Percentiles rank a stretch among this genome's conserved stretches.
phyloP scores from a whole-genome alignment of 1,140 invertebrate species.

The Magallana gigas region DNA sequence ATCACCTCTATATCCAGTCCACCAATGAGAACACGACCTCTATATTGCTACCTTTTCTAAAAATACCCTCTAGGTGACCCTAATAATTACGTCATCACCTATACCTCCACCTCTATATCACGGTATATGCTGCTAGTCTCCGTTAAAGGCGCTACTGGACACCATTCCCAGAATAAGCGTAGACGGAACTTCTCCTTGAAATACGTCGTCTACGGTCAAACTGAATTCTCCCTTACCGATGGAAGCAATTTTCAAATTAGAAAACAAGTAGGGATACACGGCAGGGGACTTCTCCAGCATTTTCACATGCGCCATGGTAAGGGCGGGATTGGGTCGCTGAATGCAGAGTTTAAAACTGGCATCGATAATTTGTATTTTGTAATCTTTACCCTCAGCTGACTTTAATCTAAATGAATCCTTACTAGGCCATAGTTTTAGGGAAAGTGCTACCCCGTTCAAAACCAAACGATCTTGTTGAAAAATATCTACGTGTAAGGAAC shows the following conservation, averaged over 20 bases:
- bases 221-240: conserved; percentile 46
- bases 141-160: conserved; percentile 43
- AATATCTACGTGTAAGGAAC: not conserved
- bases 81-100: too few relatives aligned
- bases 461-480: too few relatives aligned
- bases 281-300: conserved; percentile 25
- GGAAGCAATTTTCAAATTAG: conserved; percentile 49
- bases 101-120: too few relatives aligned
- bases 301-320: conserved; percentile 45
- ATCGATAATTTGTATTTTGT: conserved; percentile 41
- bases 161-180: too few relatives aligned
- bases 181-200: conserved; percentile 52
- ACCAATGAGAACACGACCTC: too few relatives aligned
- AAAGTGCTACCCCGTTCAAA: not conserved
- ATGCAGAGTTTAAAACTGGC: conserved; percentile 48
- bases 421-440: conserved; percentile 42
- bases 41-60: too few relatives aligned
- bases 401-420: conserved; percentile 33
- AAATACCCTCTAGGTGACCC: too few relatives aligned
- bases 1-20: too few relatives aligned
- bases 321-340: conserved; percentile 45
- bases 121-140: conserved; percentile 8
- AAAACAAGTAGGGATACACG: conserved; percentile 40
- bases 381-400: not conserved
- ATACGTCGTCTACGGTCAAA: conserved; percentile 29